These are phyloP conservation scores for Eremobia ochroleuca DNA, from an alignment of 2,888 invertebrate species.

Conservation along the genomic window DNA sequence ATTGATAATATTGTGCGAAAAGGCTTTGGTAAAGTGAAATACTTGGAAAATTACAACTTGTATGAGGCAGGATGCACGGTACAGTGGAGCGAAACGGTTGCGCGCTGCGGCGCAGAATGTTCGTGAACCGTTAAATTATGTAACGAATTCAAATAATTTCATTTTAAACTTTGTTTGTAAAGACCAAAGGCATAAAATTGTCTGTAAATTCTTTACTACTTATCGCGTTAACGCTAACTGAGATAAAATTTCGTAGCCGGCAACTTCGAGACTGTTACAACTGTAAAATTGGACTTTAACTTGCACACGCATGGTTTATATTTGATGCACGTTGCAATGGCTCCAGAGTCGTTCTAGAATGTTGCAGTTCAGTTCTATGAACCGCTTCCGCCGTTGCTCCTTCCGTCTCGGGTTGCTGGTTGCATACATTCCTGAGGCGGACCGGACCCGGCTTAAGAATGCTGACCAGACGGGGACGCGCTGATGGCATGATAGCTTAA, in stretches of 20 bases:
- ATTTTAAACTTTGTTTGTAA: constrained; percentile 60
- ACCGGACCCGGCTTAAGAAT: constrained; percentile 86
- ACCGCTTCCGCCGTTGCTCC: constrained; percentile 90
- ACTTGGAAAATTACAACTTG: constrained; percentile 84
- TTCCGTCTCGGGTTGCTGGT: constrained; percentile 90
- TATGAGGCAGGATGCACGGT: constrained; percentile 88
- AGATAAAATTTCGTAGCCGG: constrained; percentile 75
- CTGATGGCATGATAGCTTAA: constrained; percentile 87
- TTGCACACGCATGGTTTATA: constrained; percentile 60
- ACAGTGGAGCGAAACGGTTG: constrained; percentile 89
- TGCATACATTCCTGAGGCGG: constrained; percentile 87
- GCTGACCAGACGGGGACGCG: constrained; percentile 83
- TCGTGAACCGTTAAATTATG: constrained; percentile 70
- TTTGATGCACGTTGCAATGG: constrained; percentile 45
- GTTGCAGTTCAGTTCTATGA: constrained; percentile 80
- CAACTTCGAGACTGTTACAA: constrained; percentile 65
- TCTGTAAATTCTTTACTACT: constrained; percentile 40
- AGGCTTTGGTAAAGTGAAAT: constrained; percentile 73
- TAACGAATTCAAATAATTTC: constrained; percentile 38
- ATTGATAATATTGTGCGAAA: constrained; percentile 61
- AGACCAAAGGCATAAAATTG: constrained; percentile 49
- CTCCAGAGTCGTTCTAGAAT: constrained; percentile 71
- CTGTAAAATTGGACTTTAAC: constrained; percentile 57
- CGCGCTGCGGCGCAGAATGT: constrained; percentile 84
- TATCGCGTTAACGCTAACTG: constrained; percentile 62